Evolutionary conservation across 2,888 invertebrate genomes (phyloP).

Genomic region (Epinotia ramella): DNA sequence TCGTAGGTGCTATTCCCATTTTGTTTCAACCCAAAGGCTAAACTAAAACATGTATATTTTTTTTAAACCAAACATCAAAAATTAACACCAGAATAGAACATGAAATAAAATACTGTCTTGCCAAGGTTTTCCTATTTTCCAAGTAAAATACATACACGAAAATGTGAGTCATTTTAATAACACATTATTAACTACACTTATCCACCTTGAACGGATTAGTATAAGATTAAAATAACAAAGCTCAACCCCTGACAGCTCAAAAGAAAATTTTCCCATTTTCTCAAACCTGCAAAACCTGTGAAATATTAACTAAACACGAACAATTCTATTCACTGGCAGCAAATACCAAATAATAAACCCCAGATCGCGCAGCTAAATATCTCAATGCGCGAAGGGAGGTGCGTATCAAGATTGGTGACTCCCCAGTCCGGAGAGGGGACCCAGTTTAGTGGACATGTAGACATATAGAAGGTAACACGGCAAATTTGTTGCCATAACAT

Average conservation of each 20-base stretch:
- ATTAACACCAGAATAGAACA: too few species aligned
- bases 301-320: constrained; percentile 45
- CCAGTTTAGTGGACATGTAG: constrained; percentile 86
- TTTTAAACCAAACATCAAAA: constrained; percentile 29
- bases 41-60: constrained; percentile 36
- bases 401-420: constrained; percentile 76
- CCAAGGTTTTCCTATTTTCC: constrained; percentile 47
- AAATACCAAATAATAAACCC: constrained; percentile 82
- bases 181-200: not conserved
- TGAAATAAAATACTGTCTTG: too few species aligned
- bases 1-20: too few species aligned
- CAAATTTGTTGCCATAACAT: constrained; percentile 83
- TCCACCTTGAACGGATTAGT: too few species aligned
- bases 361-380: constrained; percentile 78
- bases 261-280: not conserved
- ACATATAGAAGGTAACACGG: constrained; percentile 85
- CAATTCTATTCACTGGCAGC: constrained; percentile 54
- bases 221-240: not conserved
- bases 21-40: not conserved
- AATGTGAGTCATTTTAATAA: not conserved
- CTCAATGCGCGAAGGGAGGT: constrained; percentile 80
- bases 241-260: not conserved
- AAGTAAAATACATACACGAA: not conserved
- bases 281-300: constrained; percentile 28
- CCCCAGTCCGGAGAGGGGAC: constrained; percentile 81